These are phyloP conservation scores for Oriolus oriolus DNA, from an alignment of 2,113 vertebrate genomes.

Conservation along the genomic window DNA sequence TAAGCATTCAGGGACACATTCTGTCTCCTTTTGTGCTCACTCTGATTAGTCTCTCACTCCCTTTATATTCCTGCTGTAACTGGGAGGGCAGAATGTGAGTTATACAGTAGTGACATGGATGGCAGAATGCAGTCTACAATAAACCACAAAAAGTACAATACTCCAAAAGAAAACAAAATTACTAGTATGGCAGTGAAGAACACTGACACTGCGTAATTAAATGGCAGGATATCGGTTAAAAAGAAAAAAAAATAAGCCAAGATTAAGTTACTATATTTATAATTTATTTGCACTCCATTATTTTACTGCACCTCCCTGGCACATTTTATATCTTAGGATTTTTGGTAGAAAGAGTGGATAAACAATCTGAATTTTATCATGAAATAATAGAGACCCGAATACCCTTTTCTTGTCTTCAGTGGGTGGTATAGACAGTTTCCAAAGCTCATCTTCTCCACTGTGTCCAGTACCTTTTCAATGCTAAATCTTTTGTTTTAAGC, in stretches of 20 bases:
- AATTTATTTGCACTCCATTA: neutral
- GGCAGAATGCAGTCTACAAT: neutral
- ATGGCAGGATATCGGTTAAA: neutral
- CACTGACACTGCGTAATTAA: neutral
- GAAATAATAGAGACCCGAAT: neutral
- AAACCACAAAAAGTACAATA: neutral
- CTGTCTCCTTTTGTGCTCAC: conserved; percentile 39
- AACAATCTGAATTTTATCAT: neutral
- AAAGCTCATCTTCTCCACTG: neutral
- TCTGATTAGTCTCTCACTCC: conserved; percentile 33
- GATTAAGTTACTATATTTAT: neutral
- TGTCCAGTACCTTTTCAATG: neutral
- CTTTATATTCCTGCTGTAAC: conserved; percentile 12
- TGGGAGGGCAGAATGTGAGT: conserved; percentile 18
- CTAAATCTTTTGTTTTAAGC: neutral
- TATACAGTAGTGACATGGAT: neutral
- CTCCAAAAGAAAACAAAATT: conserved; percentile 28
- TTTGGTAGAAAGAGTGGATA: neutral
- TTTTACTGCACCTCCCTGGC: neutral
- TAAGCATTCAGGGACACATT: conserved; percentile 45
- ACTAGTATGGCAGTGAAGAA: neutral
- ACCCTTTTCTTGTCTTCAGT: neutral
- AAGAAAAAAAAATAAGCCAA: too few relatives aligned
- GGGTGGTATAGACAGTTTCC: neutral
- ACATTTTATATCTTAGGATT: neutral